Conservation (phyloP, 2,797 vertebrate species). For the Cottoperca gobio region DNA sequence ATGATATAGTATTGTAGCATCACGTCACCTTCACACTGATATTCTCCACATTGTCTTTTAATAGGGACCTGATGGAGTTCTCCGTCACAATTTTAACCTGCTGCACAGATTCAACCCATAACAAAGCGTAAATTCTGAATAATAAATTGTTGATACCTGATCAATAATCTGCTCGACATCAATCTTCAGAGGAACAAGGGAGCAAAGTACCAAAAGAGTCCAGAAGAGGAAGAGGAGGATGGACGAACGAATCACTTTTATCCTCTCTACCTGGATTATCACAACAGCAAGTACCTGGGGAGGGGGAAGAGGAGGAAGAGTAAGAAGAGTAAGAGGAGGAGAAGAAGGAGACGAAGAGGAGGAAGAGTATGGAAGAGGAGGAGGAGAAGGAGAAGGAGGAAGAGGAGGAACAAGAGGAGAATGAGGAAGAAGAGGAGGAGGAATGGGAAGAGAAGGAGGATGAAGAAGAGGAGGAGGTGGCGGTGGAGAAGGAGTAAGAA, state of each 20-base stretch:
- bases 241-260: constrained; percentile 85
- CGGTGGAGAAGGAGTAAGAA: no score
- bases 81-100: background rate
- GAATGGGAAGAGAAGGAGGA: no score
- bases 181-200: constrained; percentile 73
- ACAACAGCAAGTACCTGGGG: constrained; percentile 82
- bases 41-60: constrained; percentile 89
- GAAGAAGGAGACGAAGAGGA: background rate
- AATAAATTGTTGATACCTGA: constrained; percentile 74
- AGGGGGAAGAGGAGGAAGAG: background rate
- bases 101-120: background rate
- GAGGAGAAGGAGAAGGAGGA: no score
- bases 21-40: constrained; percentile 85
- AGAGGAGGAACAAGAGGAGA: no score
- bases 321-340: background rate
- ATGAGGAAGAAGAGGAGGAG: no score
- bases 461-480: no score
- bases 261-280: constrained; percentile 86
- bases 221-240: constrained; percentile 88
- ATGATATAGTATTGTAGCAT: constrained; percentile 85
- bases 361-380: background rate
- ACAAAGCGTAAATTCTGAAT: background rate
- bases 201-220: constrained; percentile 83
- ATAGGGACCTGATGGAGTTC: no score
- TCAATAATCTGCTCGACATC: constrained; percentile 75